Conservation (phyloP, 2,888 invertebrate species). For the Troglohyphantes excavatus region DNA sequence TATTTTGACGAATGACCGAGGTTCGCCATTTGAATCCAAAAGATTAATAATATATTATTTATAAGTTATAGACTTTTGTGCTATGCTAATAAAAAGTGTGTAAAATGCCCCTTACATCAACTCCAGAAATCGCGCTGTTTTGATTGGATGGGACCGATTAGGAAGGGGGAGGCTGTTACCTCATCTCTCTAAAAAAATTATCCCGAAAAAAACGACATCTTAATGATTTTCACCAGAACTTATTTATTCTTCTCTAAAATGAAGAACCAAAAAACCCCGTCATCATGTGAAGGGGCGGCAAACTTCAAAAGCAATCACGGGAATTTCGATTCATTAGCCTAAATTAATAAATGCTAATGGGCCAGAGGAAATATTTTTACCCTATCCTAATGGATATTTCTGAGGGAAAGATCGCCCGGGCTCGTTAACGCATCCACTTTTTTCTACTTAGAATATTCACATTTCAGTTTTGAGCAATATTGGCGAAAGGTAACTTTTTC, state of each 20-base stretch:
- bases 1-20: no score
- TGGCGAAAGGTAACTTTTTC: neutral
- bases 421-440: neutral
- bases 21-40: no score
- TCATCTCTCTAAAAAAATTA: no score
- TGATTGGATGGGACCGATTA: no score
- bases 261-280: neutral
- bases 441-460: neutral
- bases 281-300: neutral
- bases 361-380: neutral
- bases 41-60: no score
- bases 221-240: neutral
- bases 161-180: no score
- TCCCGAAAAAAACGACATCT: neutral
- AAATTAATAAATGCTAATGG: constrained; percentile 5
- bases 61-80: no score
- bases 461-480: neutral
- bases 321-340: neutral
- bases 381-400: neutral
- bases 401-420: neutral
- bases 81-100: no score
- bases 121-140: no score
- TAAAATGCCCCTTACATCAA: no score
- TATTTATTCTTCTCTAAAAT: neutral
- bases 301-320: constrained; percentile 1